phyloP scores from a whole-genome alignment of 2,888 invertebrate genomes.

The Macaria liturata region DNA sequence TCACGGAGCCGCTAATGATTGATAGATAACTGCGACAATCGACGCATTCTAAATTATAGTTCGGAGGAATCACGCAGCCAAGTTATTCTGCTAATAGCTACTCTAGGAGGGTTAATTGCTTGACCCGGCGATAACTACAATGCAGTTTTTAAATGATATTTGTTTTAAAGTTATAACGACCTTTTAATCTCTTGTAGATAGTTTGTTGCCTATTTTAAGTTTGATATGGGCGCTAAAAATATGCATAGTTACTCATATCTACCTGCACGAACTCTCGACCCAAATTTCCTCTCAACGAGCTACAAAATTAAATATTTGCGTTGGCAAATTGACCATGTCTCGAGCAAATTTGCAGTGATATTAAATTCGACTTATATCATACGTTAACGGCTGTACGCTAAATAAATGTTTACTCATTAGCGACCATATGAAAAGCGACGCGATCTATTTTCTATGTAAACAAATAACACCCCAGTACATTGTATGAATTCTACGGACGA shows the following conservation, averaged over 20 bases:
- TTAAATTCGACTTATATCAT: constrained; percentile 21
- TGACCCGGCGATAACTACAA: constrained; percentile 13
- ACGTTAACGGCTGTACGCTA: constrained; percentile 9
- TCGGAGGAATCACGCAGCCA: constrained; percentile 1
- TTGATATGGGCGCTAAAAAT: background rate
- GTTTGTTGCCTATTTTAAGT: constrained; percentile 12
- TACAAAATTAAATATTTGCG: constrained; percentile 10
- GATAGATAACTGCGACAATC: constrained; percentile 20
- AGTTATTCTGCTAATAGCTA: constrained; percentile 1
- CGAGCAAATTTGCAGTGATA: constrained; percentile 16
- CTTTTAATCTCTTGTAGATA: constrained; percentile 9
- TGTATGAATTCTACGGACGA: too few relatives aligned
- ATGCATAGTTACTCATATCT: background rate
- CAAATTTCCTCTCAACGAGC: background rate
- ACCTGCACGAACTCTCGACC: constrained; percentile 8
- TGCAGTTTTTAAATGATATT: constrained; percentile 2
- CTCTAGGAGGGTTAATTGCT: constrained; percentile 8
- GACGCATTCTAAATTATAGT: constrained; percentile 15
- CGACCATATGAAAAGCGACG: constrained; percentile 5
- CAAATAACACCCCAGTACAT: background rate
- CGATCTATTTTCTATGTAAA: constrained; percentile 12
- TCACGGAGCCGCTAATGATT: constrained; percentile 30
- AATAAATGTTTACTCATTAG: constrained; percentile 13
- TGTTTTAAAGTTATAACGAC: constrained; percentile 8
- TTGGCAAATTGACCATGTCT: constrained; percentile 17